These are phyloP conservation scores for Fratercula arctica DNA, from an alignment of 2,797 vertebrate genomes.

Conservation along the genomic window DNA sequence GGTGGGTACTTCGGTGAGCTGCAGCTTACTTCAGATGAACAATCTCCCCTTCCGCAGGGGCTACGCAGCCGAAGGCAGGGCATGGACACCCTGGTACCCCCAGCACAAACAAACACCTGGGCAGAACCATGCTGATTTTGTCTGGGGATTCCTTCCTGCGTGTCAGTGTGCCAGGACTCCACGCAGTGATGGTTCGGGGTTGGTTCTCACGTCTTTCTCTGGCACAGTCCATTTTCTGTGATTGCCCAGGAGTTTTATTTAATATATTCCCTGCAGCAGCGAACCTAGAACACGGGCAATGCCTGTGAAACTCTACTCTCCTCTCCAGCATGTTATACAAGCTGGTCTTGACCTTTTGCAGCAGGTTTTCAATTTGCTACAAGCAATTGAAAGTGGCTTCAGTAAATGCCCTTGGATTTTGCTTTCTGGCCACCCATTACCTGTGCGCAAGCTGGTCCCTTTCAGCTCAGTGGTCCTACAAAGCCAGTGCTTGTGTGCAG, in stretches of 20 bases:
- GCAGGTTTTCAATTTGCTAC: neutral
- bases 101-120: neutral
- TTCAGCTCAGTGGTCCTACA: neutral
- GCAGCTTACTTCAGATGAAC: neutral
- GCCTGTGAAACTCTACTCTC: neutral
- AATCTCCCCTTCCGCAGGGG: neutral
- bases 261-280: neutral
- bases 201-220: neutral
- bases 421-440: neutral
- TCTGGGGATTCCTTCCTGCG: neutral
- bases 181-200: neutral
- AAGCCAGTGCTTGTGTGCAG: neutral
- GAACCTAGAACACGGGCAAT: neutral
- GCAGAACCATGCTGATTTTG: neutral
- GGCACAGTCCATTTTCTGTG: neutral
- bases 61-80: neutral
- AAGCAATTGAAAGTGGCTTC: neutral
- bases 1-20: neutral
- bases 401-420: neutral
- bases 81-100: neutral
- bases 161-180: neutral
- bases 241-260: neutral
- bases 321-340: neutral
- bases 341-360: neutral
- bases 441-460: neutral